These are phyloP conservation scores for Hylaeus volcanicus DNA, from an alignment of 1,140 invertebrate species.

Conservation along the genomic window DNA sequence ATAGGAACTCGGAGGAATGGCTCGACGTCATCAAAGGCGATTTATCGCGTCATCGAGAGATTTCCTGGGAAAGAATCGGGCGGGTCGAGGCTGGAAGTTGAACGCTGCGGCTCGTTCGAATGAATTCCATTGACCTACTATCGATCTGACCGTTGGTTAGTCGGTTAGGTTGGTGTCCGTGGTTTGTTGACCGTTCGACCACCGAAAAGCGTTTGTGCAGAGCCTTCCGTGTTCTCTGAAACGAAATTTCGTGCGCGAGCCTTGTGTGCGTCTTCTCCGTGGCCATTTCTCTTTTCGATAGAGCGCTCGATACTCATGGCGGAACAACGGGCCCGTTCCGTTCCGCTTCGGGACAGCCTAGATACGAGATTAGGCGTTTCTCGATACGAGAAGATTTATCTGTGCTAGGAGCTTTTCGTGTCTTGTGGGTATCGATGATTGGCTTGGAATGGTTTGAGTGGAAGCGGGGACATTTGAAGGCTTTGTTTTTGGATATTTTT, in stretches of 20 bases:
- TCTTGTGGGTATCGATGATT: background rate
- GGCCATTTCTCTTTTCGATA: conserved; percentile 15
- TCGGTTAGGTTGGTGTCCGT: conserved; percentile 57
- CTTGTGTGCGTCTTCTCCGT: background rate
- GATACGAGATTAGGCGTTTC: conserved; percentile 24
- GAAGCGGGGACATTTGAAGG: too few relatives aligned
- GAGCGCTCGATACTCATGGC: conserved; percentile 54
- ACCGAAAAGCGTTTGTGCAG: conserved; percentile 63
- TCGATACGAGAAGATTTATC: background rate
- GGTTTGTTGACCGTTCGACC: conserved; percentile 57
- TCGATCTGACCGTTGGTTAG: conserved; percentile 61
- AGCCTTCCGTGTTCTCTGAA: conserved; percentile 7
- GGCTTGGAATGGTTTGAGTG: too few relatives aligned
- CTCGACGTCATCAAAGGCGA: background rate
- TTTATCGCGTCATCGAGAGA: background rate
- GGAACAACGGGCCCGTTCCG: conserved; percentile 48
- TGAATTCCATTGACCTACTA: conserved; percentile 79
- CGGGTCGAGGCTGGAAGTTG: conserved; percentile 48
- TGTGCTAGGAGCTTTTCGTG: background rate
- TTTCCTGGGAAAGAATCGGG: conserved; percentile 24
- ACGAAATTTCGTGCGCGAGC: conserved; percentile 14
- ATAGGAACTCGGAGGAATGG: too few relatives aligned
- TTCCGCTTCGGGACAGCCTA: conserved; percentile 44
- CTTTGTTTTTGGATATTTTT: too few relatives aligned
- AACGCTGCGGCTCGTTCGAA: conserved; percentile 53